Evolutionary conservation across 2,113 vertebrate species (phyloP).

Genomic region (Cryptoleucopteryx plumbea): DNA sequence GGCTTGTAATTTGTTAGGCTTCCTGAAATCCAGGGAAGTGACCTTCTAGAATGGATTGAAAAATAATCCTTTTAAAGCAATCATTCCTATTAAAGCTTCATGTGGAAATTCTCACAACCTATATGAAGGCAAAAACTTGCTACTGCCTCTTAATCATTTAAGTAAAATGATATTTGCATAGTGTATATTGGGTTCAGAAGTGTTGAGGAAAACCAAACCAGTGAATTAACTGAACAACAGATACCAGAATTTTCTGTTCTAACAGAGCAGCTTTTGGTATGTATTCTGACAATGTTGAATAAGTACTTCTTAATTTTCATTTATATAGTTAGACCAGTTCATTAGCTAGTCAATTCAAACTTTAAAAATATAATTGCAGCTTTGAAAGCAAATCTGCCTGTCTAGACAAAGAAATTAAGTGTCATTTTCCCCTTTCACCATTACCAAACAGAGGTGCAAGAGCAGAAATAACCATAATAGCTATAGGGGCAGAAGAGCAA

Average conservation of each 20-base stretch:
- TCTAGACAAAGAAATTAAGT: background rate
- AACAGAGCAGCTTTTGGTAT: background rate
- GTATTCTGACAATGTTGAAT: background rate
- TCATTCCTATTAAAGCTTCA: background rate
- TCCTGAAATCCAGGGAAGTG: background rate
- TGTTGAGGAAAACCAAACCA: background rate
- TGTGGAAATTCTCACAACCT: background rate
- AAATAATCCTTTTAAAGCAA: background rate
- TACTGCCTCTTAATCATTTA: background rate
- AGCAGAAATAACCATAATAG: background rate
- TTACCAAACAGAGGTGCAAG: background rate
- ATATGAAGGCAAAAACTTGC: background rate
- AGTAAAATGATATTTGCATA: background rate
- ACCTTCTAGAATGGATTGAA: background rate
- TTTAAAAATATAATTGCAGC: background rate
- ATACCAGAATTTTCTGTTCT: background rate
- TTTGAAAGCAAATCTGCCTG: background rate
- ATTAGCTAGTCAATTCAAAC: background rate
- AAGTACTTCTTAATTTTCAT: background rate
- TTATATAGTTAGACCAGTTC: background rate
- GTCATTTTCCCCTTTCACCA: background rate
- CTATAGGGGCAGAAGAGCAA: background rate
- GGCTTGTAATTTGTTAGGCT: background rate
- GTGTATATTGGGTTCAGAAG: background rate
- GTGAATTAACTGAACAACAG: background rate